These are phyloP conservation scores for Lamprotornis superbus DNA, from an alignment of 2,113 vertebrate species.

Conservation along the genomic window DNA sequence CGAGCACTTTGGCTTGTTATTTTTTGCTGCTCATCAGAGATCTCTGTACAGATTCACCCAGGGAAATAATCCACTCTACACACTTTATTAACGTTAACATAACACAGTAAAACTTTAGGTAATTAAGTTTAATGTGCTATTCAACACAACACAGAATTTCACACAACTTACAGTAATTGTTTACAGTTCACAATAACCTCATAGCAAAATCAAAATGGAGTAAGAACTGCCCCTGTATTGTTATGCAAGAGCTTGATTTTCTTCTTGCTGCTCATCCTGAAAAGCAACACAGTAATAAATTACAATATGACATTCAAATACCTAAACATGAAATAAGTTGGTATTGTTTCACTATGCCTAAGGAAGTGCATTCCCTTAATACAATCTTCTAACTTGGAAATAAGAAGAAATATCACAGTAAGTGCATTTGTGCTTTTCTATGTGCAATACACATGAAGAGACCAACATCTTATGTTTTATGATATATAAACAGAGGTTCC, in stretches of 20 bases:
- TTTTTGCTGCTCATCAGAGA: background rate
- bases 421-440: background rate
- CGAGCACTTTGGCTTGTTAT: background rate
- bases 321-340: background rate
- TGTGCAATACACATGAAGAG: background rate
- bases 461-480: background rate
- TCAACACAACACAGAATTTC: background rate
- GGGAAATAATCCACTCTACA: background rate
- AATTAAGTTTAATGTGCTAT: constrained; percentile 29
- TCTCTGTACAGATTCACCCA: background rate
- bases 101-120: background rate
- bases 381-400: background rate
- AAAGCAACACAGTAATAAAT: constrained; percentile 23
- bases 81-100: background rate
- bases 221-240: background rate
- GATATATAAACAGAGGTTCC: background rate
- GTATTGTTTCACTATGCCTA: background rate
- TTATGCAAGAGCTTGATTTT: background rate
- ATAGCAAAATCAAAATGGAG: constrained; percentile 8
- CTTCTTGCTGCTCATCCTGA: constrained; percentile 31
- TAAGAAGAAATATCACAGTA: background rate
- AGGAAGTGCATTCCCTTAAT: background rate
- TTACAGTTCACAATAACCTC: constrained; percentile 4
- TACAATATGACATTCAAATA: background rate
- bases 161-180: constrained; percentile 16